phyloP scores from a whole-genome alignment of 2,888 invertebrate genomes.

The Habroteleia sp. region DNA sequence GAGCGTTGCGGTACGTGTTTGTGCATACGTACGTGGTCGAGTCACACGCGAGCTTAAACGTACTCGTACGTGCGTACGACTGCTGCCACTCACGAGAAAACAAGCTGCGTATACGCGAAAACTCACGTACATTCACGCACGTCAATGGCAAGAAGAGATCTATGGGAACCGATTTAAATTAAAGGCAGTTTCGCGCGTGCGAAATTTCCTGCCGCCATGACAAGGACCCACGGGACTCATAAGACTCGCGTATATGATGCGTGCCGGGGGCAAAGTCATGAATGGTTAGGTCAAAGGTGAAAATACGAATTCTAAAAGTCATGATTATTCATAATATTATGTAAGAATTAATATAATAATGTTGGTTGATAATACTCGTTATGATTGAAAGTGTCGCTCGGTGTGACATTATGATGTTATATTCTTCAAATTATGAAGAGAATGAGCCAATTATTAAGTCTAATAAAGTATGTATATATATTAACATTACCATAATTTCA shows the following conservation, averaged over 20 bases:
- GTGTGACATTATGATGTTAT: too few relatives aligned
- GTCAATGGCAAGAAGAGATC: slow-evolving; percentile 68
- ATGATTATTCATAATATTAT: slow-evolving; percentile 32
- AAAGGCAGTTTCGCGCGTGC: slow-evolving; percentile 68
- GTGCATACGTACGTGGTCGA: slow-evolving; percentile 1
- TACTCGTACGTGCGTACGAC: not conserved
- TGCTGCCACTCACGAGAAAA: slow-evolving; percentile 7
- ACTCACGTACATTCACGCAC: slow-evolving; percentile 48
- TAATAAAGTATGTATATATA: too few relatives aligned
- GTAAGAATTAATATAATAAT: slow-evolving; percentile 18
- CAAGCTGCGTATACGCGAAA: slow-evolving; percentile 36
- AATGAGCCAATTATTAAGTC: too few relatives aligned
- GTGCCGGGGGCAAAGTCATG: slow-evolving; percentile 24
- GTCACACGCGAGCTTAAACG: not conserved
- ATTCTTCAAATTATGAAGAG: too few relatives aligned
- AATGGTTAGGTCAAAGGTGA: slow-evolving; percentile 38
- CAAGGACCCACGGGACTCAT: slow-evolving; percentile 54
- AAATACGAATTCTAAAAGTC: slow-evolving; percentile 37
- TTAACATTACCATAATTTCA: too few relatives aligned
- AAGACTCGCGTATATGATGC: slow-evolving; percentile 43
- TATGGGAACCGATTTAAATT: slow-evolving; percentile 73
- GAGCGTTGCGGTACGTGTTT: slow-evolving; percentile 3
- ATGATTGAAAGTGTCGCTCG: not conserved
- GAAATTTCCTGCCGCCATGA: slow-evolving; percentile 51
- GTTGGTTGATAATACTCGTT: not conserved